Evolutionary conservation across 2,888 invertebrate genomes (phyloP).

Genomic region (Leptura quadrifasciata): DNA sequence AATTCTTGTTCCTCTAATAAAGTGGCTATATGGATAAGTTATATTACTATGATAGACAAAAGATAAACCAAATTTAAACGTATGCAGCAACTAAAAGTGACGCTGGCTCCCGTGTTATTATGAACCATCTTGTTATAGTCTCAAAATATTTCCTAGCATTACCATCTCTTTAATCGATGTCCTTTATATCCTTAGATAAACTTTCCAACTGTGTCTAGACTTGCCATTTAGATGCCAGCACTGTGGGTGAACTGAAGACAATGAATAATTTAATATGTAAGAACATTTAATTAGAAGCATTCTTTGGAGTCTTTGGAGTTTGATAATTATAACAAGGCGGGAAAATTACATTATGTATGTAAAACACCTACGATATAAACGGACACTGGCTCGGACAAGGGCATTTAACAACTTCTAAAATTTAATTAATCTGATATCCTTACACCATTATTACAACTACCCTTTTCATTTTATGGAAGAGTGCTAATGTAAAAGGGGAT

Average conservation of each 20-base stretch:
- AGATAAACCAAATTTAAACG: no score
- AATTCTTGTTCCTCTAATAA: no score
- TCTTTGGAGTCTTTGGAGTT: background rate
- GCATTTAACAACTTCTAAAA: constrained; percentile 52
- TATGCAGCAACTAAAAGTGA: no score
- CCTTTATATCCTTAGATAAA: constrained; percentile 15
- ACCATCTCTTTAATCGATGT: background rate
- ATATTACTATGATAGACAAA: no score
- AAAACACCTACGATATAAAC: constrained; percentile 27
- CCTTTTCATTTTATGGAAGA: constrained; percentile 27
- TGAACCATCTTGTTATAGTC: background rate
- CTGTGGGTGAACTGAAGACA: background rate
- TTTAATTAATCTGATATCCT: constrained; percentile 55
- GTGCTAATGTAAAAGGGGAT: constrained; percentile 29
- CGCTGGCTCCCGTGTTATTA: no score
- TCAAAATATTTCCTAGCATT: no score
- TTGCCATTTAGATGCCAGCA: background rate
- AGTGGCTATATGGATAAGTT: no score
- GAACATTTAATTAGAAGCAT: constrained; percentile 19
- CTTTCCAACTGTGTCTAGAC: background rate
- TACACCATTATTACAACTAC: constrained; percentile 47
- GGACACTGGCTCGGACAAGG: constrained; percentile 39
- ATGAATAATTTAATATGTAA: constrained; percentile 23
- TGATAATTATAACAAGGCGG: constrained; percentile 24
- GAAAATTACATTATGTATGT: constrained; percentile 36